Evolutionary conservation across 2,888 invertebrate species (phyloP), one percentile per base, ranked within the genome.

Genomic region (Nomada flava): DNA sequence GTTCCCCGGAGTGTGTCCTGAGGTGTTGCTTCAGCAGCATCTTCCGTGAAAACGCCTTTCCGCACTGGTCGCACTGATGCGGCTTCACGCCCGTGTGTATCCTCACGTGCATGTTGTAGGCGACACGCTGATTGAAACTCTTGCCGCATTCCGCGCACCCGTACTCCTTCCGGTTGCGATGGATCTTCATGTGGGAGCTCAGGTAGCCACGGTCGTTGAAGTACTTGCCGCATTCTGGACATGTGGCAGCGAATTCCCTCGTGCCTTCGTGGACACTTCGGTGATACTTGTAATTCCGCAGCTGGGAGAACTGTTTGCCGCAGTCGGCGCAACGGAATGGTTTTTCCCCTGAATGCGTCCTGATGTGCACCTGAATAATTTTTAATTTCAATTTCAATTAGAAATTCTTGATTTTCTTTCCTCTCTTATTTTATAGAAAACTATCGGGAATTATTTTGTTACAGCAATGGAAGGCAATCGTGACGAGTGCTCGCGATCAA

Each of bases 101-200:
- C 79, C 97, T 94, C 1, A 97, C 96, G 92, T 98, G 97, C 97
- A 97, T 97, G 91, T 97, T 97, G 94, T 97, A 98, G 11, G 97
- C 97, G 7, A 98, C 97, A 50, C 97, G 95, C 92, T 97, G 97
- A 93, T 97, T 97, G 92, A 98, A 98, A 26, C 97, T 96, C 93
- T 97, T 97, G 0, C 97, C 97, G 90, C 97, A 98, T 88, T 96
- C 95, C 36, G 96, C 95, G 90, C 97, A 97, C 65, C 96, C 96
- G 93, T 97, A 97, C 92, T 97, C 97, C 92, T 97, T 97, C 82
- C 96, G 95, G 91, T 97, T 97, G 83, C 96, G 95, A 93, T 97
- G 97, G 87, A 97, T 97, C 94, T 97, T 97, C 96, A 97, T 96
- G 92, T 97, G 97, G 86, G 97, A 97, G 94, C 97, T 97, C 13